Evolutionary conservation across 2,797 vertebrate genomes (phyloP).

Genomic region (Periophthalmus magnuspinnatus): DNA sequence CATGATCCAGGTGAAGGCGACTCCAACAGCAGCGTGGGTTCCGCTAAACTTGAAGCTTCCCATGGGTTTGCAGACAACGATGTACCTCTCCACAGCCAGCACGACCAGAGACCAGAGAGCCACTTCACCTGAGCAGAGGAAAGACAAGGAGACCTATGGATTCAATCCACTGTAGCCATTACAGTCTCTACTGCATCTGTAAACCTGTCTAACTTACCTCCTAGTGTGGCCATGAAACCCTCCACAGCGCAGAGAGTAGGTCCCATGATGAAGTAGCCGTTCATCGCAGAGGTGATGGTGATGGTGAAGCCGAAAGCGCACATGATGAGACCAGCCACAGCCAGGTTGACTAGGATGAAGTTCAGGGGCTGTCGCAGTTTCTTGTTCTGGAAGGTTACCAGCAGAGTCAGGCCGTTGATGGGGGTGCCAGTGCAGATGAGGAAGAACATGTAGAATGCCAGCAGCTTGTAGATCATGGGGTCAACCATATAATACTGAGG

Average conservation of each 20-base stretch:
- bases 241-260: conserved; percentile 68
- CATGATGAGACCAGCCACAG: conserved; percentile 81
- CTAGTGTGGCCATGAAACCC: conserved; percentile 77
- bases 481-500: conserved; percentile 79
- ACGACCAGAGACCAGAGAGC: conserved; percentile 68
- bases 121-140: conserved; percentile 43
- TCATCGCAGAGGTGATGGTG: conserved; percentile 74
- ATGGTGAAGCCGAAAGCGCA: conserved; percentile 80
- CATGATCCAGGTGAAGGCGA: conserved; percentile 80
- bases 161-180: neutral
- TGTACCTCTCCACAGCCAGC: conserved; percentile 73
- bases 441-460: conserved; percentile 80
- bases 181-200: neutral
- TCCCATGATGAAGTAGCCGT: conserved; percentile 80
- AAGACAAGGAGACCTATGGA: neutral
- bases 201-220: conserved; percentile 52
- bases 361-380: conserved; percentile 83
- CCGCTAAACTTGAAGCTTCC: conserved; percentile 81
- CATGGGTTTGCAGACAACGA: conserved; percentile 84
- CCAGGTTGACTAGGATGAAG: conserved; percentile 83
- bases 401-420: conserved; percentile 79
- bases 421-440: conserved; percentile 79
- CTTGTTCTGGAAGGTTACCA: conserved; percentile 82
- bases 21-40: conserved; percentile 69
- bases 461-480: conserved; percentile 65